Evolutionary conservation across 2,797 vertebrate genomes (phyloP).

Genomic region (Bovichtus variegatus): DNA sequence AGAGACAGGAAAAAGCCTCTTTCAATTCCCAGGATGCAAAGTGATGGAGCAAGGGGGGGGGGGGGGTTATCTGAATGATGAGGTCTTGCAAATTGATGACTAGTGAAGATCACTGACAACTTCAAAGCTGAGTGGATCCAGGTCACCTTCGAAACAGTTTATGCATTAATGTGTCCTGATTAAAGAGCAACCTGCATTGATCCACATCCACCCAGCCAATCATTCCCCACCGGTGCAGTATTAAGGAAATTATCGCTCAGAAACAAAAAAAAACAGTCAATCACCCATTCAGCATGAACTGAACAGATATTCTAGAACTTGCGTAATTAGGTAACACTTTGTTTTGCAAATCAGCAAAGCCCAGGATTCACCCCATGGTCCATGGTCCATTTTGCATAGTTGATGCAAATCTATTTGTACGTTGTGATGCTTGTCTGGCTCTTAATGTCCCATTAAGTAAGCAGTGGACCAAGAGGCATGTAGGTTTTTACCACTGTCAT

Average conservation of each 20-base stretch:
- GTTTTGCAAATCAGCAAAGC: constrained; percentile 50
- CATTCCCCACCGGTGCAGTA: constrained; percentile 9
- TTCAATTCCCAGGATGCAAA: constrained; percentile 72
- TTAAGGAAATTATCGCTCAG: constrained; percentile 20
- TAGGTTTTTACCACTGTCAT: constrained; percentile 15
- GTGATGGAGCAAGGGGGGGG: constrained; percentile 41
- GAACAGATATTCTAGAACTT: neutral
- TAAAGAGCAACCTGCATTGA: constrained; percentile 61
- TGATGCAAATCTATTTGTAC: constrained; percentile 62
- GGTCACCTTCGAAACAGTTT: constrained; percentile 75
- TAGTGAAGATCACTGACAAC: constrained; percentile 72
- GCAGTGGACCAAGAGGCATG: constrained; percentile 47
- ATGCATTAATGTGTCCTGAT: constrained; percentile 74
- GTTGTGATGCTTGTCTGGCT: constrained; percentile 59
- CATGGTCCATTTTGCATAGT: constrained; percentile 56
- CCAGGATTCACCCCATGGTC: constrained; percentile 13
- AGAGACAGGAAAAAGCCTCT: constrained; percentile 40
- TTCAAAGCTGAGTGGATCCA: constrained; percentile 79
- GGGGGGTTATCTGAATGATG: constrained; percentile 71
- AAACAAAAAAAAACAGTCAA: constrained; percentile 43
- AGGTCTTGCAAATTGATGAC: constrained; percentile 81
- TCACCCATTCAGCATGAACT: constrained; percentile 18
- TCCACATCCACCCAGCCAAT: constrained; percentile 41
- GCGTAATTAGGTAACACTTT: constrained; percentile 40
- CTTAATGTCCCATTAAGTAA: constrained; percentile 49